phyloP scores from a whole-genome alignment of 2,113 vertebrate genomes.

The Irena cyanogastra region DNA sequence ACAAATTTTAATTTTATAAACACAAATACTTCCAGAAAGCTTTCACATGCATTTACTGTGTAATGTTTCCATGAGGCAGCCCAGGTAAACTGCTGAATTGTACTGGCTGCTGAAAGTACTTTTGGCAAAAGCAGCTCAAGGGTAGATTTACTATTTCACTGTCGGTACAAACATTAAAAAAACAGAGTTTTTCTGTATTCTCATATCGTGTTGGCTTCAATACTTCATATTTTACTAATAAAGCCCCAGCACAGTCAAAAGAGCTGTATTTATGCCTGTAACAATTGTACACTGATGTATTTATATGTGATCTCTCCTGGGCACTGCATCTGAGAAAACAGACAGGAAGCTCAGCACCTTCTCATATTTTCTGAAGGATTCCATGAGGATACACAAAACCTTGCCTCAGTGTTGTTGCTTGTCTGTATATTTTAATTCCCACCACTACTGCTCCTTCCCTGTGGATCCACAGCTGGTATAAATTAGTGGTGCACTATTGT shows the following conservation, averaged over 20 bases:
- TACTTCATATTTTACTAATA: neutral
- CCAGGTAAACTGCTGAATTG: neutral
- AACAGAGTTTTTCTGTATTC: neutral
- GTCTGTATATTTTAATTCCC: slow-evolving; percentile 5
- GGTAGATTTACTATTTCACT: neutral
- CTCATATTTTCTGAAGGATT: neutral
- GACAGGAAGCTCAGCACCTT: neutral
- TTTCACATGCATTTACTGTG: neutral
- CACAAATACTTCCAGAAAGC: neutral
- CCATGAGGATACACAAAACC: neutral
- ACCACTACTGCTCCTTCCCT: neutral
- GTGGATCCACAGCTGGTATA: neutral
- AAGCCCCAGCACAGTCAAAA: neutral
- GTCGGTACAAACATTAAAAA: neutral
- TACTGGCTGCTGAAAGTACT: neutral
- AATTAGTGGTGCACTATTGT: slow-evolving; percentile 1
- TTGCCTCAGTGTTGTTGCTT: neutral
- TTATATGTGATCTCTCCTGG: neutral
- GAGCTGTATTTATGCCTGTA: neutral
- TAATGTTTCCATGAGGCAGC: neutral
- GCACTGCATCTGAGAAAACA: neutral
- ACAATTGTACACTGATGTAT: neutral
- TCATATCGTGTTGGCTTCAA: neutral
- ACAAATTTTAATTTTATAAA: neutral
- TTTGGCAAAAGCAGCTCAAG: neutral